A percentile compares a stretch with the other conserved stretches of the same genome.
Conservation (phyloP, 2,113 vertebrate genomes). For the Phalacrocorax pelagicus region DNA sequence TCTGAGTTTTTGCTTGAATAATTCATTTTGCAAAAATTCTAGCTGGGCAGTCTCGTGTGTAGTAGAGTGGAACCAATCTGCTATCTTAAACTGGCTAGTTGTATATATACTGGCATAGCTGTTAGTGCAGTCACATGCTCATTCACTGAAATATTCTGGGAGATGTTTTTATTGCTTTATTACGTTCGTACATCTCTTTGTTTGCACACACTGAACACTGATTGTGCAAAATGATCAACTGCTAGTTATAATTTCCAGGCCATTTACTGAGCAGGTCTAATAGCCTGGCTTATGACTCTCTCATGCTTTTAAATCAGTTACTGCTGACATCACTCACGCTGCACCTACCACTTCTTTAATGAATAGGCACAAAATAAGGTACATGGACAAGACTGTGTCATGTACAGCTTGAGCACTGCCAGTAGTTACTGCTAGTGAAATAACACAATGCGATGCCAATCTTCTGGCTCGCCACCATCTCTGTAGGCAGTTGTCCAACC, state of each 20-base stretch:
- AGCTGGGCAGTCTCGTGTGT: slow-evolving; percentile 23
- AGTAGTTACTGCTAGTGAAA: slow-evolving; percentile 37
- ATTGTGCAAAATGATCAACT: slow-evolving; percentile 12
- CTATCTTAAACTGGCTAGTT: slow-evolving; percentile 30
- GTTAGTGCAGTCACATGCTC: not conserved
- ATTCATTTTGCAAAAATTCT: slow-evolving; percentile 44
- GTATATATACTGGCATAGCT: not conserved
- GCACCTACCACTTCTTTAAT: slow-evolving; percentile 25
- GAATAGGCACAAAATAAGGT: slow-evolving; percentile 1
- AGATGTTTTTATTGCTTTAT: slow-evolving; percentile 54
- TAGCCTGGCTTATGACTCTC: not conserved
- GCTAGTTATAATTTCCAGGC: not conserved
- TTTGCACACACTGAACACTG: slow-evolving; percentile 26
- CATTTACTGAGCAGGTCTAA: slow-evolving; percentile 11
- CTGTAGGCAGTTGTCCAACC: not conserved
- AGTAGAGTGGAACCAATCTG: slow-evolving; percentile 56
- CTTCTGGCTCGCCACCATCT: slow-evolving; percentile 1
- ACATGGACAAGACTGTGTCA: not conserved
- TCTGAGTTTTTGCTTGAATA: slow-evolving; percentile 14
- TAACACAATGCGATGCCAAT: not conserved
- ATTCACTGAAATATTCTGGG: slow-evolving; percentile 13
- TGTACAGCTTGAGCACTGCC: not conserved
- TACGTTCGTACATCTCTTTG: slow-evolving; percentile 54
- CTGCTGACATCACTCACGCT: not conserved
- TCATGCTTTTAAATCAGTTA: slow-evolving; percentile 13